Conservation (phyloP, 1,140 invertebrate species). For the Drosophila grimshawi region DNA sequence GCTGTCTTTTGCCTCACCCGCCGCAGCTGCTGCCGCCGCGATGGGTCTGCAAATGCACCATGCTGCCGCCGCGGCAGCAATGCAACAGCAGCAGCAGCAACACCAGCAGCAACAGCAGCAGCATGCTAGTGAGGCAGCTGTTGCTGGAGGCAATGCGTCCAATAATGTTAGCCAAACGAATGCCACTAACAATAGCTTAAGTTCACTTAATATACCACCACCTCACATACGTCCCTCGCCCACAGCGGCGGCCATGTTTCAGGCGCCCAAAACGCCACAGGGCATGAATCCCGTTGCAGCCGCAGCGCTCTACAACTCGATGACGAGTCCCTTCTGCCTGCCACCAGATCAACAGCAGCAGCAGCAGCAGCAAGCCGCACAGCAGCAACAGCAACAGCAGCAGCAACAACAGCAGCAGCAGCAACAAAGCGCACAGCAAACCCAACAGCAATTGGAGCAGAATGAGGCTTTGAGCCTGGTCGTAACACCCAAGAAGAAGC, state of each 20-base stretch:
- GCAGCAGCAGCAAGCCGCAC: constrained; percentile 62
- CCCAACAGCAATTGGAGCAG: constrained; percentile 88
- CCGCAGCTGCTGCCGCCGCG: constrained; percentile 80
- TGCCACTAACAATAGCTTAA: constrained; percentile 82
- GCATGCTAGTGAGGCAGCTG: constrained; percentile 40
- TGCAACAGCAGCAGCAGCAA: constrained; percentile 72
- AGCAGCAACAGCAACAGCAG: constrained; percentile 74
- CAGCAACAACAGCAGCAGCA: constrained; percentile 77
- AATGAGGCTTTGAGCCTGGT: constrained; percentile 97
- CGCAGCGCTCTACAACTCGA: constrained; percentile 87
- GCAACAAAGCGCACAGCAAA: constrained; percentile 86
- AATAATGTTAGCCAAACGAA: constrained; percentile 60
- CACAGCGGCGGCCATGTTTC: constrained; percentile 90
- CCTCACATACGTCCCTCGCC: constrained; percentile 89
- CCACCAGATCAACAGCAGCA: constrained; percentile 81
- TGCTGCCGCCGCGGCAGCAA: constrained; percentile 79
- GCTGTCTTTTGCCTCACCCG: constrained; percentile 78
- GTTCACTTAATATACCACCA: constrained; percentile 86
- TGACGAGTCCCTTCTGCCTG: constrained; percentile 88
- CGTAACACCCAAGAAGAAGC: constrained; percentile 97
- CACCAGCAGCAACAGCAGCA: constrained; percentile 50
- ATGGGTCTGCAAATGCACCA: constrained; percentile 84
- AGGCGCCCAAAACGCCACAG: constrained; percentile 90
- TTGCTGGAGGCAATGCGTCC: constrained; percentile 53
- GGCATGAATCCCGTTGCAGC: constrained; percentile 88